Percentiles rank a stretch among this genome's conserved stretches.
Evolutionary conservation across 2,888 invertebrate genomes (phyloP).

Genomic region (Drosophila anomalipes): DNA sequence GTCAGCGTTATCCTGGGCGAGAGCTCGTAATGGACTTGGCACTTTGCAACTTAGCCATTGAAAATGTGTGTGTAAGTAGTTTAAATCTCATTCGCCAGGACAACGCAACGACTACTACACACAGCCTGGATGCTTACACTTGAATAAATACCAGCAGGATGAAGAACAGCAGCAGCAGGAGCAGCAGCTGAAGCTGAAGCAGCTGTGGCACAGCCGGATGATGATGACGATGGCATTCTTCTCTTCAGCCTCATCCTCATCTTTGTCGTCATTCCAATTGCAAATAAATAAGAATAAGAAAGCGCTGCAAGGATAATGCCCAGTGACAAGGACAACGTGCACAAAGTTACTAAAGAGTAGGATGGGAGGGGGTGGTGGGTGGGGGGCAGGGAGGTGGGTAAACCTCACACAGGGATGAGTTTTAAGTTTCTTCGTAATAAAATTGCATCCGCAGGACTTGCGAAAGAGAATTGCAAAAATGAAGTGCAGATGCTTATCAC

Average conservation of each 20-base stretch:
- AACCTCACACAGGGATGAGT: slow-evolving; percentile 40
- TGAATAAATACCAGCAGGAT: slow-evolving; percentile 72
- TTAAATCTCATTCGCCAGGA: slow-evolving; percentile 74
- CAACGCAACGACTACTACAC: slow-evolving; percentile 16
- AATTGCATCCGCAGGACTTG: slow-evolving; percentile 57
- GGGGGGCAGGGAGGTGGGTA: neutral
- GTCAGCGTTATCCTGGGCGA: slow-evolving; percentile 66
- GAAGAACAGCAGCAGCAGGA: slow-evolving; percentile 17
- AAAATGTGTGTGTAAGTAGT: slow-evolving; percentile 81
- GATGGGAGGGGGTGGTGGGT: neutral
- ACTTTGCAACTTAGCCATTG: slow-evolving; percentile 79
- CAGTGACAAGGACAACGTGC: slow-evolving; percentile 53
- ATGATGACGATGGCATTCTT: slow-evolving; percentile 54
- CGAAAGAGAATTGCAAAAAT: slow-evolving; percentile 71
- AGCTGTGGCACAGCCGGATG: slow-evolving; percentile 46
- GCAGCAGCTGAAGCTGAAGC: slow-evolving; percentile 3
- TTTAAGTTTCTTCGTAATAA: slow-evolving; percentile 78
- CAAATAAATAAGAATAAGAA: slow-evolving; percentile 80
- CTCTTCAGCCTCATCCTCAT: slow-evolving; percentile 13
- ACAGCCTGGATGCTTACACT: slow-evolving; percentile 72
- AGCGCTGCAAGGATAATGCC: slow-evolving; percentile 61
- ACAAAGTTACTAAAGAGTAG: slow-evolving; percentile 52
- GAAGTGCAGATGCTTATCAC: slow-evolving; percentile 79
- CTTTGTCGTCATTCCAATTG: slow-evolving; percentile 72
- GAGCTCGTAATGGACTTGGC: slow-evolving; percentile 74